Evolutionary conservation across 2,113 vertebrate species (phyloP), one percentile per base, ranked within the genome.

Genomic region (Sylvietta virens): DNA sequence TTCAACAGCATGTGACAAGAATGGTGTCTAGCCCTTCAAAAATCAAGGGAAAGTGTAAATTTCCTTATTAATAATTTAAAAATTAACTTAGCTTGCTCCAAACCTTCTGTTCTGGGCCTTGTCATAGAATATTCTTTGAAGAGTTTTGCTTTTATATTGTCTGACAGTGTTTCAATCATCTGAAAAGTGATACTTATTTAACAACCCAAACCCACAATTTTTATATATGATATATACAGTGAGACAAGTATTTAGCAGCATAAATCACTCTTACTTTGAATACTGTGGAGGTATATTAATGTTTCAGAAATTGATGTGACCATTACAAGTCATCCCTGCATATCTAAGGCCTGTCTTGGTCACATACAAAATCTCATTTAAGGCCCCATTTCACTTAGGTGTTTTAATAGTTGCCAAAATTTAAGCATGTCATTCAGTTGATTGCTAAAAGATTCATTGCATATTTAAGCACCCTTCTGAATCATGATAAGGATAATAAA

Each of bases 351-450:
- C 47, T 48, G 27, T 40, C 54, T 80, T 42, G 10, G 35, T 58
- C 76, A 48, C 76, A 58, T 47, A 44, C 44, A 86, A 91, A 91
- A 80, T 86, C 47, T 90, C 51, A 65, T 85, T 93, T 80, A 86
- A 90, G 47, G 76, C 76, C 39, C 69, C 84, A 87, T 90, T 95
- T 90, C 62, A 82, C 62, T 62, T 37, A 56, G 51, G 40, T 70
- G 39, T 58, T 93, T 94, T 90, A 90, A 86, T 66, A 80, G 88
- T 44, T 90, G 76, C 47, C 71, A 83, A 85, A 88, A 86, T 81
- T 86, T 80, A 77, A 81, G 58, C n/a, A 64, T 65, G 95, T 85
- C 73, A 66, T 90, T 77, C 81, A 57, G 20, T 56, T 94, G 84
- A 88, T 85, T 90, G 60, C 62, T 66, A 62, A 66, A 77, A 24